Percentiles rank a stretch among this genome's conserved stretches.
phyloP scores from a whole-genome alignment of 2,888 invertebrate genomes.

The Congeria kusceri region DNA sequence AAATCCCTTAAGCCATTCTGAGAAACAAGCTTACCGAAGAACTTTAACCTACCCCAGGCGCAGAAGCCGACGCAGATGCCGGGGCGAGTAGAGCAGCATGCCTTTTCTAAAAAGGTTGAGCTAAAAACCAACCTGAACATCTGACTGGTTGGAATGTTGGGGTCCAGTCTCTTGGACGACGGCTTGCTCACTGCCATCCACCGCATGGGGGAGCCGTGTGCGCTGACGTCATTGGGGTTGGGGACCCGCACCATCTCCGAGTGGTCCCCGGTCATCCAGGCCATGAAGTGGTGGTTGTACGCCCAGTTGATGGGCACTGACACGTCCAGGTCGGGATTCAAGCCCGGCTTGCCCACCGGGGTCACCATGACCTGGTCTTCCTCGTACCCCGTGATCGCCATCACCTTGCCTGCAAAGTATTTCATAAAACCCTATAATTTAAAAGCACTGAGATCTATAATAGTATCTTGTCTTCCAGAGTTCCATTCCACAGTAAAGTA shows the following conservation, averaged over 20 bases:
- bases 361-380: constrained; percentile 63
- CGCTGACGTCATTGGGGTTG: constrained; percentile 60
- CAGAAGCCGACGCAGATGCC: too few species aligned
- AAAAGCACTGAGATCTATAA: too few species aligned
- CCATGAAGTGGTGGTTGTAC: constrained; percentile 64
- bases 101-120: too few species aligned
- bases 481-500: too few species aligned
- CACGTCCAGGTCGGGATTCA: constrained; percentile 57
- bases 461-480: too few species aligned
- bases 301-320: constrained; percentile 64
- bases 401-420: constrained; percentile 50
- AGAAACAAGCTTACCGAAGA: too few species aligned
- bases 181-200: constrained; percentile 53
- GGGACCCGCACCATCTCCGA: constrained; percentile 49
- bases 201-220: constrained; percentile 56
- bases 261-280: constrained; percentile 59
- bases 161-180: constrained; percentile 23
- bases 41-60: too few species aligned
- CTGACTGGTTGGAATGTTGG: constrained; percentile 51
- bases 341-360: constrained; percentile 53
- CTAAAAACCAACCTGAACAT: constrained; percentile 35
- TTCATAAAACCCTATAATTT: too few species aligned
- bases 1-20: too few species aligned
- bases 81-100: too few species aligned
- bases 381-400: constrained; percentile 61